Conservation (phyloP, 2,797 vertebrate genomes). For the Pseudocheirus occidentalis region DNA sequence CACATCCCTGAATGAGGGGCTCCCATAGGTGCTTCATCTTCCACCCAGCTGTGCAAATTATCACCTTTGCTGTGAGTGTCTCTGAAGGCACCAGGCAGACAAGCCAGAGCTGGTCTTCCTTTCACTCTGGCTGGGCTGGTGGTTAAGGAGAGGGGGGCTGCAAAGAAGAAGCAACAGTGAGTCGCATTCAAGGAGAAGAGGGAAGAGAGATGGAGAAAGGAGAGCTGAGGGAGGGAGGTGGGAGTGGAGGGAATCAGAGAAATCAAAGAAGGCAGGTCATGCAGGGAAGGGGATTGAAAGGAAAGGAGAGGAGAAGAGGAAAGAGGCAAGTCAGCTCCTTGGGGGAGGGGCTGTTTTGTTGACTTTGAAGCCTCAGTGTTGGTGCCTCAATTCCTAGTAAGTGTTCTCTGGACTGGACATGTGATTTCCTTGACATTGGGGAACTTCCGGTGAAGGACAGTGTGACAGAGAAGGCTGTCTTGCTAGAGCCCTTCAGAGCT, state of each 20-base stretch:
- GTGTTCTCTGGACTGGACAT: not conserved
- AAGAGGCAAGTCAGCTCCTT: not conserved
- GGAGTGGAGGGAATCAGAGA: not conserved
- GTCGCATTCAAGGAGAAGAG: not conserved
- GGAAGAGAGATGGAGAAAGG: not conserved
- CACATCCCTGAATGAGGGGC: not conserved
- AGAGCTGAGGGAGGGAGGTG: not conserved
- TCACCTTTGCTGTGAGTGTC: not conserved
- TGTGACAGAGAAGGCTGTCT: not conserved
- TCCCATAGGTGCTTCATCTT: not conserved
- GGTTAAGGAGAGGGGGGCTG: not conserved
- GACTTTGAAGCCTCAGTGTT: not conserved
- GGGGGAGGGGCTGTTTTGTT: not conserved
- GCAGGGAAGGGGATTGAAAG: not conserved
- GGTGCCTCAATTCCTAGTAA: not conserved
- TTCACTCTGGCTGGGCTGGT: not conserved
- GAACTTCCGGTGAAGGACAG: not conserved
- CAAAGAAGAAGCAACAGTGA: not conserved
- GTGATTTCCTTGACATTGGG: not conserved
- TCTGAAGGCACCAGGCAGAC: not conserved
- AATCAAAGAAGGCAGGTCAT: not conserved
- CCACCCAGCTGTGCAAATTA: not conserved
- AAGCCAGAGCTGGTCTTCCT: not conserved
- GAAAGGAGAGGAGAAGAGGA: not conserved
- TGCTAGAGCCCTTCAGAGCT: not conserved